Base-by-base conservation (phyloP, 1,140 invertebrate species). In the Neelides sp. region DNA sequence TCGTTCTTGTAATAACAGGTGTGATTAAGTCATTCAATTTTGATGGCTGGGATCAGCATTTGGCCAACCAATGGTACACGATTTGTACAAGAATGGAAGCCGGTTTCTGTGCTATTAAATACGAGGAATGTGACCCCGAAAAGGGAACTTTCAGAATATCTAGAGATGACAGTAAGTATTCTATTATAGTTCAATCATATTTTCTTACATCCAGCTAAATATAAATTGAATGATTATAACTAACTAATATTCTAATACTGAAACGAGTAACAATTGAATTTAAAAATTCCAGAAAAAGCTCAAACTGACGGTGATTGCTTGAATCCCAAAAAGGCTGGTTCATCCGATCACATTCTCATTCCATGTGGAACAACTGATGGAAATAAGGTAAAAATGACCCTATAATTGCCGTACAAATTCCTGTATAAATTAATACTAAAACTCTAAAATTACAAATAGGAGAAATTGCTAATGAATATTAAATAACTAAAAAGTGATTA, bases 11-110 rank as follows among this genome's bases (percentile, higher is more conserved):
- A 20, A 13, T 48, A 12, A 19, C 40, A 52, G 63, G 64, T 17
- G 51, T 57, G 5, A 53, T 65, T 8, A 59, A 63, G 36, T 66
- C 64, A 20, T 66, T 66, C 36, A 66, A 66, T 37, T 66, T 62
- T 48, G 60, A 62, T 41, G 60, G 60, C 10, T 62, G 60, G 60
- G 58, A 62, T 51, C 60, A 62, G 28, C 60, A 62, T 52, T 55
- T 62, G 32, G 64, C 64, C 26, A 65, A 67, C 50, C 57, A 66
- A 39, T 62, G 66, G 53, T 67, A 67, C 43, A 62, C 65, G 0
- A 64, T 67, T 37, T 67, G 65, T 41, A 55, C 59, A 3, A 52
- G 63, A n/a, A 63, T 61, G 57, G 64, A 63, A 57, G 55, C 59
- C 2, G 57, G 57, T 54, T 61, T 61, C 40, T 64, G 63, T 41